Evolutionary conservation across 2,888 invertebrate species (phyloP), one percentile per base, ranked within the genome.

Genomic region (Pycnomerus fuliginosus): DNA sequence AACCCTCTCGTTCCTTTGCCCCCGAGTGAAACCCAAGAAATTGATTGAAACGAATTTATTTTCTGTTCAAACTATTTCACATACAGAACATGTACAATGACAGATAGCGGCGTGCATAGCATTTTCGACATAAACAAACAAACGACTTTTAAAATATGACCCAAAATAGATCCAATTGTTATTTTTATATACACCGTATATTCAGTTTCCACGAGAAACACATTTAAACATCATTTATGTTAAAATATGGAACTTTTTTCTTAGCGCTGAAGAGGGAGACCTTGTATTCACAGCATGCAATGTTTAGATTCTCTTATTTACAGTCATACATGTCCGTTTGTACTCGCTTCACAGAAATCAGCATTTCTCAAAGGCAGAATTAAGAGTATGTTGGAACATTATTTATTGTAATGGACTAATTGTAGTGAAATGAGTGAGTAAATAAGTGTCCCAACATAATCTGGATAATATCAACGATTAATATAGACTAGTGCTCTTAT

Each of bases 91-190:
- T 39, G 47, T 52, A 53, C 46, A 53, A 50, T 44, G 44, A 50
- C 46, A 50, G 50, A 48, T 29, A 41, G 48, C 50, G 50, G 53
- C 53, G 53, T 53, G 53, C 50, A 48, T 30, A 53, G 53, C 53
- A 32, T 44, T 50, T 27, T 45, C 34, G 23, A 31, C 27, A 46
- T 36, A 42, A 16, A 42, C 37, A 38, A 38, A 31, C 31, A 14
- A 29, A 31, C n/a, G 22, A 15, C 11, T 42, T 37, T 32, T 36
- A 44, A 46, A 46, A 46, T 41, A 36, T 33, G 32, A 45, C 35
- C 35, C 34, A 20, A 47, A 47, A 42, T 38, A 42, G 25, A 42
- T 42, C 33, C 41, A 33, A 47, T 42, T 47, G 30, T 31, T 40
- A 40, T 22, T 25, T 28, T 32, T 46, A 36, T 46, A 41, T 41